Base-by-base conservation (phyloP, 2,888 invertebrate genomes). In the Dynastes hyllus region DNA sequence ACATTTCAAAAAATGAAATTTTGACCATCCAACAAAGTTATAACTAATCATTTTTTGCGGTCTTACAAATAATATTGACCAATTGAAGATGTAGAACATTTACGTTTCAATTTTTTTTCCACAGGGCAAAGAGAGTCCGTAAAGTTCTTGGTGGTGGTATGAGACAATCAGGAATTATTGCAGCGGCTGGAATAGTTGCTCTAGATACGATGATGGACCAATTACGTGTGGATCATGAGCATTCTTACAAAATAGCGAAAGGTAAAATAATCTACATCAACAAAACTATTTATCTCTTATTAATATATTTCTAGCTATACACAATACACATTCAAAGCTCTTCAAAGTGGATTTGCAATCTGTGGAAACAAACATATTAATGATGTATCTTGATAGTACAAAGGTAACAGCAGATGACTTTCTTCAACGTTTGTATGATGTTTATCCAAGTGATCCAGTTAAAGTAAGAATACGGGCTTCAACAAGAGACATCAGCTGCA, bases 131-230 rank as follows among this genome's bases (percentile, higher is more conserved):
- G 9, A 92, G 96, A 76, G 84, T 93, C 58, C 92, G 98, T 77
- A 98, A 98, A 90, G 95, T 94, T 67, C 88, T 99, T 63, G 98
- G 99, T 29, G 98, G 98, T 45, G 98, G 95, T 1, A 96, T 97
- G 97, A 91, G 98, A 78, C 98, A 99, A 90, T 93, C 92, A 58
- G 99, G 99, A 4, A 91, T 98, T 67, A 86, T 99, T 75, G 98
- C 98, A 0, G 98, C 98, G 0, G 96, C 97, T 0, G 97, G 97
- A 0, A 85, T 96, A 2, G 94, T 96, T 37, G 95, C 96, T 0
- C 87, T 99, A n/a, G 94, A 96, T 78, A 93, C 95, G 81, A 93
- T 94, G 84, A 91, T 94, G 5, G 94, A 95, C 0, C 89, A 92
- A 61, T 90, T 98, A 45, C 88, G 88, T 2, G 90, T 92, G 0